Evolutionary conservation across 2,888 invertebrate species (phyloP).

Genomic region (Spilarctia lutea): DNA sequence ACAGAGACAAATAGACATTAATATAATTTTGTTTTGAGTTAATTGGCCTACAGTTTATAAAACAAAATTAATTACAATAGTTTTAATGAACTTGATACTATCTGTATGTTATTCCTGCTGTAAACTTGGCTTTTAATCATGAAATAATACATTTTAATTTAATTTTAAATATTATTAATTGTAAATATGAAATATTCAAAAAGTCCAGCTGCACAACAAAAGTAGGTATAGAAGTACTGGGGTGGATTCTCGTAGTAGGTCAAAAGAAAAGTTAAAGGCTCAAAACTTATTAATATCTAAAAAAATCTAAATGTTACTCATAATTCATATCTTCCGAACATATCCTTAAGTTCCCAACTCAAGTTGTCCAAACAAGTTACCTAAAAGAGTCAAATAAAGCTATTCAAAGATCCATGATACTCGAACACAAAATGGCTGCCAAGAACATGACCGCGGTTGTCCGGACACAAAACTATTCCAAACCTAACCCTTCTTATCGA

Average conservation of each 20-base stretch:
- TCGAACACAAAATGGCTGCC: conserved; percentile 10
- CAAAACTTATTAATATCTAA: not conserved
- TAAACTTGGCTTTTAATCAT: no score
- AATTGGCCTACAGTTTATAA: no score
- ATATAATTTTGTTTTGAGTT: no score
- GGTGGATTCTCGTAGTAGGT: not conserved
- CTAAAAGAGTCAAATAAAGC: not conserved
- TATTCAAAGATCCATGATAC: not conserved
- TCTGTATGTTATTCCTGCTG: no score
- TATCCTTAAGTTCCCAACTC: not conserved
- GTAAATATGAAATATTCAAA: no score
- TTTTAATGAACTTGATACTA: no score
- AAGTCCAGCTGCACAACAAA: no score
- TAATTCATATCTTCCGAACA: not conserved
- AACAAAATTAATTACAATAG: no score
- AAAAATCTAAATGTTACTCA: not conserved
- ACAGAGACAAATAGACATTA: no score
- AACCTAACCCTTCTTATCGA: conserved; percentile 38
- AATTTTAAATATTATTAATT: no score
- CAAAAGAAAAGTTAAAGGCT: not conserved
- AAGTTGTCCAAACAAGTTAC: not conserved
- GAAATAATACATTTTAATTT: no score
- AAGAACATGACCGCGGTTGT: conserved; percentile 4
- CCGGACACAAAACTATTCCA: conserved; percentile 23
- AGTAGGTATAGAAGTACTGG: no score